A percentile compares a stretch with the other conserved stretches of the same genome.
phyloP scores from a whole-genome alignment of 2,888 invertebrate species.

The Caenorhabditis doughertyi region DNA sequence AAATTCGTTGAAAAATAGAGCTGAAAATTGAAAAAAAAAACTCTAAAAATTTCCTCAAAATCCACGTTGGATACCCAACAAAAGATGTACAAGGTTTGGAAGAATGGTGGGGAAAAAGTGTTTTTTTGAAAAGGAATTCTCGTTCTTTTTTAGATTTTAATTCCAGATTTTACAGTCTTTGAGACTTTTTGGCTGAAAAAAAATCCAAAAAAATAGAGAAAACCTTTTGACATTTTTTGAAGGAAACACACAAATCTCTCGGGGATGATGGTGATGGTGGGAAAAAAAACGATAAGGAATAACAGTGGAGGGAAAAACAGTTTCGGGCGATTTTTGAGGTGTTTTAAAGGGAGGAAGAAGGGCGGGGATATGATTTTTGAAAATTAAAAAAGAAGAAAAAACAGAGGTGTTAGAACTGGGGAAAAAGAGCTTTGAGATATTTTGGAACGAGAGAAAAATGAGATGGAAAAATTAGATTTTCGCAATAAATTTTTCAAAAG shows the following conservation, averaged over 20 bases:
- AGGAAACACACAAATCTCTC: conserved; percentile 45
- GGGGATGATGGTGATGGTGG: too few species aligned
- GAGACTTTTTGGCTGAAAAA: conserved; percentile 15
- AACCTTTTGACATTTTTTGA: conserved; percentile 52
- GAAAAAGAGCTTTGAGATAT: too few species aligned
- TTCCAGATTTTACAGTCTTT: neutral
- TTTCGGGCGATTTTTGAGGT: conserved; percentile 26
- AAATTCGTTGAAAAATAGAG: conserved; percentile 29
- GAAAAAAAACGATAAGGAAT: conserved; percentile 2
- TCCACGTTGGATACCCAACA: conserved; percentile 40
- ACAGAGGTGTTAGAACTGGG: too few species aligned
- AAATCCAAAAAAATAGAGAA: conserved; percentile 6
- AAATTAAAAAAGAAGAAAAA: too few species aligned
- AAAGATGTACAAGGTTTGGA: conserved; percentile 47
- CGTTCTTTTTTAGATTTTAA: neutral
- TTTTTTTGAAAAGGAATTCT: neutral
- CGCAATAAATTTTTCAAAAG: neutral
- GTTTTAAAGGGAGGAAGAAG: too few species aligned
- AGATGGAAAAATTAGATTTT: neutral
- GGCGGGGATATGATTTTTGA: too few species aligned
- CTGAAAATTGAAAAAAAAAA: neutral
- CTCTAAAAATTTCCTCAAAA: neutral
- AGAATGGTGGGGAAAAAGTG: neutral
- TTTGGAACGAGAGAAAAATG: too few species aligned
- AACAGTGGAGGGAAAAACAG: conserved; percentile 27